Percentiles rank a stretch among this genome's conserved stretches.
Conservation (phyloP, 2,113 vertebrate genomes). For the Scytalopus superciliaris region DNA sequence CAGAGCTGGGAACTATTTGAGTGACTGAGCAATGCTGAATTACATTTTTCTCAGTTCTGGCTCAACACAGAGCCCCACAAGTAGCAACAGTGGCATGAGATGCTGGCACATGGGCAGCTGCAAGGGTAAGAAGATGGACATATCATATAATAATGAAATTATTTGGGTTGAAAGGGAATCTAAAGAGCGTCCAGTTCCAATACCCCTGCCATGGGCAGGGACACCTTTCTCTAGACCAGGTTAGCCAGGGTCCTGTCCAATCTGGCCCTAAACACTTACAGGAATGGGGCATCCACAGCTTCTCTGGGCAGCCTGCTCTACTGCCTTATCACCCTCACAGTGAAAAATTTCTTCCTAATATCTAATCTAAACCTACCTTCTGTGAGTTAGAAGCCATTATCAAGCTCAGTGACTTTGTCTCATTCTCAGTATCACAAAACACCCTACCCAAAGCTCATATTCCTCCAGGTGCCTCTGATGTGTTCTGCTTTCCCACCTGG, state of each 20-base stretch:
- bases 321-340: neutral
- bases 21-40: neutral
- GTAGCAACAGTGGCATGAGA: neutral
- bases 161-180: neutral
- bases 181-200: neutral
- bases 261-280: neutral
- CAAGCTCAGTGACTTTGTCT: neutral
- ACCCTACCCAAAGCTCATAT: neutral
- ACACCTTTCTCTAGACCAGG: neutral
- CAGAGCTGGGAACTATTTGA: neutral
- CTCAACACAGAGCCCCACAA: neutral
- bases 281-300: neutral
- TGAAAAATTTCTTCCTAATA: neutral
- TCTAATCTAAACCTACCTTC: neutral
- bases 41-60: neutral
- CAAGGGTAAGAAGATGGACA: neutral
- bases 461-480: accelerated
- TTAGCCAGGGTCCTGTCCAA: neutral
- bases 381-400: neutral
- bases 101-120: neutral
- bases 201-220: accelerated
- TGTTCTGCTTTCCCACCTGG: neutral
- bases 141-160: neutral
- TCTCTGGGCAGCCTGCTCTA: neutral
- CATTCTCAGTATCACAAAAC: neutral